These are phyloP conservation scores for Priapulus caudatus DNA, from an alignment of 2,888 invertebrate genomes.

Conservation along the genomic window DNA sequence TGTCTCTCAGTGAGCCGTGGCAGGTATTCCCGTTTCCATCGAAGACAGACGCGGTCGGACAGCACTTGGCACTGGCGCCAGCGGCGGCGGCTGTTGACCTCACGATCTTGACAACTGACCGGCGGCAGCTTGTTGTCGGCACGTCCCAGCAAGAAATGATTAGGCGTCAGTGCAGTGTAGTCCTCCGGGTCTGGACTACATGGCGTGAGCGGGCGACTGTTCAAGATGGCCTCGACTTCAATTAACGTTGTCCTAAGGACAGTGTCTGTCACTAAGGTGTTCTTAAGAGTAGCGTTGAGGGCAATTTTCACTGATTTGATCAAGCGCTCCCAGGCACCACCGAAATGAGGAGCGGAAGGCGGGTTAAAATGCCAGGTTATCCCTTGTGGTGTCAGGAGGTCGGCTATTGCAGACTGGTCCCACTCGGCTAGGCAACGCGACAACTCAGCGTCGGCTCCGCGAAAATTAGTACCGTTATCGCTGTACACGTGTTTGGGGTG, in stretches of 20 bases:
- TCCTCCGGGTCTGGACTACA: constrained; percentile 13
- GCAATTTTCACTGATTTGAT: constrained; percentile 17
- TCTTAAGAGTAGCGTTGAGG: constrained; percentile 10
- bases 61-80: constrained; percentile 10
- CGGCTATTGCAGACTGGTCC: no score
- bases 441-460: no score
- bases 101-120: neutral
- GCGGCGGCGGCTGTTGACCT: constrained; percentile 7
- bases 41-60: constrained; percentile 5
- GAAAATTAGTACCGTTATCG: no score
- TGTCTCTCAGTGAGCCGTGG: constrained; percentile 5
- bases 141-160: no score
- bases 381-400: no score
- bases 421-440: no score
- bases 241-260: constrained; percentile 15
- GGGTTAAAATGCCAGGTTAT: no score
- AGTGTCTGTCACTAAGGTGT: constrained; percentile 15
- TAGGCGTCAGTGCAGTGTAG: no score
- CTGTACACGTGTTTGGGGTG: no score
- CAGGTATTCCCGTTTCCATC: constrained; percentile 8
- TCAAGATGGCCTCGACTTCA: constrained; percentile 16
- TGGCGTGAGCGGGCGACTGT: constrained; percentile 15
- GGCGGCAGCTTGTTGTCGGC: no score
- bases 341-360: no score
- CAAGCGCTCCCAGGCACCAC: no score